Evolutionary conservation across 2,113 vertebrate species (phyloP).

Genomic region (Otolemur garnettii): DNA sequence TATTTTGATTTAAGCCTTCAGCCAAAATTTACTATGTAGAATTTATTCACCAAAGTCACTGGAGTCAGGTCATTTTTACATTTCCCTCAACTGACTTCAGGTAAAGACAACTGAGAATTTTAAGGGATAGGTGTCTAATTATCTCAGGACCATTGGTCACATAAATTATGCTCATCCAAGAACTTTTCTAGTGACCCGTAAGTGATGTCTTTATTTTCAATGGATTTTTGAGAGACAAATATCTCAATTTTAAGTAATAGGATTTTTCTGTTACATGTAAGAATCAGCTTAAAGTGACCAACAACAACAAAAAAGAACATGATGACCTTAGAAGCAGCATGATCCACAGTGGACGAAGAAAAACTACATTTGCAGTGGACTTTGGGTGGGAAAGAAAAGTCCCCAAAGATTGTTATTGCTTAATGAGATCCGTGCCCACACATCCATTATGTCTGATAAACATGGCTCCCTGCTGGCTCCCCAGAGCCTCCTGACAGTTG

Average conservation of each 20-base stretch:
- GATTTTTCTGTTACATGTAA: background rate
- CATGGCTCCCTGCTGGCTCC: conserved; percentile 65
- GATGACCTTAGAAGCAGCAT: background rate
- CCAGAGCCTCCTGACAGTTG: conserved; percentile 67
- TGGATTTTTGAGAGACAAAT: conserved; percentile 26
- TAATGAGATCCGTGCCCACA: conserved; percentile 80
- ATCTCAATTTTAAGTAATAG: background rate
- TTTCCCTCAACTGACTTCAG: background rate
- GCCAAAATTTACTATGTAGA: background rate
- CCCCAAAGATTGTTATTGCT: conserved; percentile 60
- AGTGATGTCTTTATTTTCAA: conserved; percentile 4
- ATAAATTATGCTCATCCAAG: background rate
- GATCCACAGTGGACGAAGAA: background rate
- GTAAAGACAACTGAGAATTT: background rate
- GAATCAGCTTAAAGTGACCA: background rate
- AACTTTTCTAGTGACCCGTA: background rate
- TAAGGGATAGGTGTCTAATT: background rate
- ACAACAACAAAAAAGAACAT: background rate
- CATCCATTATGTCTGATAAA: conserved; percentile 72
- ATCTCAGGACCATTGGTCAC: background rate
- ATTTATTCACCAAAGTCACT: conserved; percentile 4
- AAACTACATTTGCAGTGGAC: conserved; percentile 54
- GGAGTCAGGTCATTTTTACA: background rate
- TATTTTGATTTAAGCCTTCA: background rate
- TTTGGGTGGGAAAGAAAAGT: background rate